Percentiles rank a stretch among this genome's conserved stretches.
Evolutionary conservation across 2,797 vertebrate species (phyloP).

Genomic region (Cyclopterus lumpus): DNA sequence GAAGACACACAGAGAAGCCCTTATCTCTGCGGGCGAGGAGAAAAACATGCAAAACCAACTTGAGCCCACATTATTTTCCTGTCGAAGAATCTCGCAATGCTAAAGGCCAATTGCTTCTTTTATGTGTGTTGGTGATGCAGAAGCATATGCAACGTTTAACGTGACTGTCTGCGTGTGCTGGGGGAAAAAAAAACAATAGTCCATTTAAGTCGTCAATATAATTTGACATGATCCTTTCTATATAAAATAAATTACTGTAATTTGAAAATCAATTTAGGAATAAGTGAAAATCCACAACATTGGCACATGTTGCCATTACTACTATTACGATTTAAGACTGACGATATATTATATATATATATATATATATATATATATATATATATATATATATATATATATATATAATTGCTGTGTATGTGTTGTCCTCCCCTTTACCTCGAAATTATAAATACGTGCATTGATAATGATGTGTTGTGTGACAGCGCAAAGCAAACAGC

Average conservation of each 20-base stretch:
- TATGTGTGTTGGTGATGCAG: constrained; percentile 7
- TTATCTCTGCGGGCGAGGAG: constrained; percentile 69
- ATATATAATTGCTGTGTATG: not conserved
- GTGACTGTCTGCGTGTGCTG: constrained; percentile 5
- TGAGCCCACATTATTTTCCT: constrained; percentile 46
- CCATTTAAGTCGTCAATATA: not conserved
- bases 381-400: not conserved
- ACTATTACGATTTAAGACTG: not conserved
- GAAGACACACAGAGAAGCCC: constrained; percentile 71
- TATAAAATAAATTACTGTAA: not conserved
- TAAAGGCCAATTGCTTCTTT: constrained; percentile 1
- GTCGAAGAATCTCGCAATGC: constrained; percentile 39
- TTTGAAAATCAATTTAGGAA: not conserved
- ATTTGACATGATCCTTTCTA: not conserved
- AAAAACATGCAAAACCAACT: constrained; percentile 43
- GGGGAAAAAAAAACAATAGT: not conserved
- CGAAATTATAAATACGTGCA: constrained; percentile 27
- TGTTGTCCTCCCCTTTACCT: not conserved
- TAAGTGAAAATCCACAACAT: not conserved
- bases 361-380: not conserved
- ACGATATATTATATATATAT: not conserved
- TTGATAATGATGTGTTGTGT: constrained; percentile 47
- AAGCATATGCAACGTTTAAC: not conserved
- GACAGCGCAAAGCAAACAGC: constrained; percentile 56
- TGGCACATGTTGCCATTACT: not conserved